phyloP scores from a whole-genome alignment of 2,888 invertebrate genomes.

The Erynnis tages region DNA sequence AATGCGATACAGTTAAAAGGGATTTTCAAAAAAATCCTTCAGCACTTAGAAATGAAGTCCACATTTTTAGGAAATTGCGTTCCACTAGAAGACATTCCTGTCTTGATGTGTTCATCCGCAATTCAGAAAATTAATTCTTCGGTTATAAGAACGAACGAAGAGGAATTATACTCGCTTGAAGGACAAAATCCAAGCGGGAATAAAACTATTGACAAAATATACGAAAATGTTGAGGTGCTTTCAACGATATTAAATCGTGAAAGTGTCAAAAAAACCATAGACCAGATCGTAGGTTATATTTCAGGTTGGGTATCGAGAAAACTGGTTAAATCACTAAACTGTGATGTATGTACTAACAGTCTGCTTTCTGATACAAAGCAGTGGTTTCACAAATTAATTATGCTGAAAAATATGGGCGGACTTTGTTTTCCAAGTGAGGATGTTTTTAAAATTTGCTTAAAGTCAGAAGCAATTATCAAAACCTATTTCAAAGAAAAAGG shows the following conservation, averaged over 20 bases:
- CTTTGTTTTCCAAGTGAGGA: too few relatives aligned
- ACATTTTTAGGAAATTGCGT: conserved; percentile 25
- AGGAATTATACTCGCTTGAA: background rate
- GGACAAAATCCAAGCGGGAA: background rate
- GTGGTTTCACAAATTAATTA: conserved; percentile 31
- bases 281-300: conserved; percentile 31
- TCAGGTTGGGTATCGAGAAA: conserved; percentile 25
- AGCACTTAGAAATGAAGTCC: conserved; percentile 19
- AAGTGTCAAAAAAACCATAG: background rate
- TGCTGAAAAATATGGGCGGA: too few relatives aligned
- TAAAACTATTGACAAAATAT: conserved; percentile 1
- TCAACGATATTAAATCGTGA: background rate
- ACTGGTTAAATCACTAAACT: conserved; percentile 24
- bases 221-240: conserved; percentile 9
- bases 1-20: conserved; percentile 26
- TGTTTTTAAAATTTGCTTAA: conserved; percentile 16
- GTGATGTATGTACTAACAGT: conserved; percentile 27
- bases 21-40: conserved; percentile 19
- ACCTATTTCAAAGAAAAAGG: background rate
- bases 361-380: conserved; percentile 23
- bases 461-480: conserved; percentile 7
- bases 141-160: background rate
- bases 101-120: conserved; percentile 22
- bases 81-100: conserved; percentile 24
- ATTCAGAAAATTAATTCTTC: background rate